Percentiles rank a stretch among this genome's conserved stretches.
phyloP scores from a whole-genome alignment of 2,797 vertebrate species.

The Lepus oiostolus region DNA sequence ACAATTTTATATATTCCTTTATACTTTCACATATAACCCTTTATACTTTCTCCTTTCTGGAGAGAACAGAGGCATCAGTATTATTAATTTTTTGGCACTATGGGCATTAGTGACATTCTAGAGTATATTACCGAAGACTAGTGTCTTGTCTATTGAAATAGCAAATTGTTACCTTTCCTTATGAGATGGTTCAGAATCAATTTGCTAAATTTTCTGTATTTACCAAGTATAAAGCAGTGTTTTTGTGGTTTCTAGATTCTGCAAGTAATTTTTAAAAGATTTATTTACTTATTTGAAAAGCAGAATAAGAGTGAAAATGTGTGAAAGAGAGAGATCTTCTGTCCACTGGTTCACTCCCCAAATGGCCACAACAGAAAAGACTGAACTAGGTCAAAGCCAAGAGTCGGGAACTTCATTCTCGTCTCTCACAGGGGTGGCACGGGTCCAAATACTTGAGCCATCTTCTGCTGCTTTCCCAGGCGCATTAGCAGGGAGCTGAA shows the following conservation, averaged over 20 bases:
- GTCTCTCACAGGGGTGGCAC: too few relatives aligned
- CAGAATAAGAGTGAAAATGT: too few relatives aligned
- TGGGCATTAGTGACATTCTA: not conserved
- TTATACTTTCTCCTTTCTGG: not conserved
- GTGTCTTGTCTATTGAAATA: not conserved
- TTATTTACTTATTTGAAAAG: too few relatives aligned
- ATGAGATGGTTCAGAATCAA: not conserved
- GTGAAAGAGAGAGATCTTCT: too few relatives aligned
- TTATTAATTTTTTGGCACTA: not conserved
- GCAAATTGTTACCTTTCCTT: not conserved
- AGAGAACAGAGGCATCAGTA: slow-evolving; percentile 24
- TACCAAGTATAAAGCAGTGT: not conserved
- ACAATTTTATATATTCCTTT: slow-evolving; percentile 19
- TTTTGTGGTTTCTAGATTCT: slow-evolving; percentile 11
- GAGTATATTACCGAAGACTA: not conserved
- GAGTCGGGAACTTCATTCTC: too few relatives aligned
- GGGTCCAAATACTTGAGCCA: too few relatives aligned
- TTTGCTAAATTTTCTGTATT: not conserved
- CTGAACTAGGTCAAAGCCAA: too few relatives aligned
- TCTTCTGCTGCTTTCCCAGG: too few relatives aligned
- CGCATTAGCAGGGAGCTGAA: too few relatives aligned
- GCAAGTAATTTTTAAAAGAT: not conserved
- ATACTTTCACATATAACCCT: not conserved
- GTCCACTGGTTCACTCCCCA: too few relatives aligned
- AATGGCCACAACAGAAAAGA: too few relatives aligned